phyloP scores from a whole-genome alignment of 2,797 vertebrate species.

The Microctenopoma lineatum region DNA sequence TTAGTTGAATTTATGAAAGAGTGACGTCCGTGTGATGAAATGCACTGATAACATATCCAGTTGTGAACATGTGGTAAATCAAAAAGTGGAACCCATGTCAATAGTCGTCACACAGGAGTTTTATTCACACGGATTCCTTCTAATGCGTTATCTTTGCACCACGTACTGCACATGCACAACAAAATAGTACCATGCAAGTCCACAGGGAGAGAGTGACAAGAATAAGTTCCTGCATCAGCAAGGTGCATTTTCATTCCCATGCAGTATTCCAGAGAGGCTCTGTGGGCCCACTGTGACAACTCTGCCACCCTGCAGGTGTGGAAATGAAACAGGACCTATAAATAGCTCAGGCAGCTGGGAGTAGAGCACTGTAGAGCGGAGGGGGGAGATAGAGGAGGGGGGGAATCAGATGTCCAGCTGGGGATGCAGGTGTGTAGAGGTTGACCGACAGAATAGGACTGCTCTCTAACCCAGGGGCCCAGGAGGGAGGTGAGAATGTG shows the following conservation, averaged over 20 bases:
- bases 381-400: constrained; percentile 39
- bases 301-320: constrained; percentile 89
- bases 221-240: constrained; percentile 84
- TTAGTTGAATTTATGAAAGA: constrained; percentile 45
- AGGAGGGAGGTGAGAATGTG: constrained; percentile 16
- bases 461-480: constrained; percentile 68
- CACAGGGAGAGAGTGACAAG: constrained; percentile 72
- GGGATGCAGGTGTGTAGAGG: constrained; percentile 83
- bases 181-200: constrained; percentile 63
- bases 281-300: constrained; percentile 82
- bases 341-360: constrained; percentile 91
- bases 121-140: constrained; percentile 62
- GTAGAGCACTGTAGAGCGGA: constrained; percentile 76
- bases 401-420: constrained; percentile 79
- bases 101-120: constrained; percentile 49
- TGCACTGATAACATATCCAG: constrained; percentile 24
- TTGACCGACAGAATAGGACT: constrained; percentile 76
- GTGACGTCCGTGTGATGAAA: constrained; percentile 24
- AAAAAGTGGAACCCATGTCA: constrained; percentile 53
- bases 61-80: constrained; percentile 49
- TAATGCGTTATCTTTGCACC: constrained; percentile 59
- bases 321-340: constrained; percentile 91
- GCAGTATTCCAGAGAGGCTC: constrained; percentile 80
- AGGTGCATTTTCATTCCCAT: constrained; percentile 83
- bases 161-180: constrained; percentile 64